Percentiles rank a stretch among this genome's conserved stretches.
Conservation (phyloP, 2,797 vertebrate genomes). For the Pantherophis vulpinus region DNA sequence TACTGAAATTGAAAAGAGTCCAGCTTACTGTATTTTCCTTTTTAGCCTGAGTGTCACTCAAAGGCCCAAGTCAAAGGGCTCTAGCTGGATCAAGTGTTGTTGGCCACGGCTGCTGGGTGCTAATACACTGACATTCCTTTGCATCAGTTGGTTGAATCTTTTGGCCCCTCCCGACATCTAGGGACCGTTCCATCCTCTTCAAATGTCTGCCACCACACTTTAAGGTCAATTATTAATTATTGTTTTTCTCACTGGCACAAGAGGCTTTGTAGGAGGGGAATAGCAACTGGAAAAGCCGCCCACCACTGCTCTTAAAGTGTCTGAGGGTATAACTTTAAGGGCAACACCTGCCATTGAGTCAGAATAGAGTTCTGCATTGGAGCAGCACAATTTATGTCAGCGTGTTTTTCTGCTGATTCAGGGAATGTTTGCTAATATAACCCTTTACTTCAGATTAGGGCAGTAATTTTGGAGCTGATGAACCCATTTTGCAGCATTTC, state of each 20-base stretch:
- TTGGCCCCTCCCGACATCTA: neutral
- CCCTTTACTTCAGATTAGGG: neutral
- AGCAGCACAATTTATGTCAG: neutral
- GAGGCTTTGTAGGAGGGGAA: neutral
- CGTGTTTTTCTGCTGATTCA: neutral
- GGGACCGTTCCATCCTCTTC: neutral
- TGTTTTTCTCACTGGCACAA: neutral
- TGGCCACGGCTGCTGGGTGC: neutral
- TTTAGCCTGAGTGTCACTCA: neutral
- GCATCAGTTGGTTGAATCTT: neutral
- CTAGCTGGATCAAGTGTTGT: neutral
- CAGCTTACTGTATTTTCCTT: neutral
- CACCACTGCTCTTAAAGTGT: neutral
- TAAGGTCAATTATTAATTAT: neutral
- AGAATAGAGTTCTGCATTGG: neutral
- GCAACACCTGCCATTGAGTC: neutral
- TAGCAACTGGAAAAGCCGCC: neutral
- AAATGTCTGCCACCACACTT: neutral
- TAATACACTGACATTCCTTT: neutral
- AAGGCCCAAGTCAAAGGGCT: no score
- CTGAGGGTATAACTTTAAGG: neutral
- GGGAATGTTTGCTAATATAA: neutral
- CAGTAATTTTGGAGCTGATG: neutral
- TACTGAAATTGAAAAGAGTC: neutral
- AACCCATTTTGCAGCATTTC: neutral